phyloP scores from a whole-genome alignment of 2,113 vertebrate species.

The Sciurus niger region DNA sequence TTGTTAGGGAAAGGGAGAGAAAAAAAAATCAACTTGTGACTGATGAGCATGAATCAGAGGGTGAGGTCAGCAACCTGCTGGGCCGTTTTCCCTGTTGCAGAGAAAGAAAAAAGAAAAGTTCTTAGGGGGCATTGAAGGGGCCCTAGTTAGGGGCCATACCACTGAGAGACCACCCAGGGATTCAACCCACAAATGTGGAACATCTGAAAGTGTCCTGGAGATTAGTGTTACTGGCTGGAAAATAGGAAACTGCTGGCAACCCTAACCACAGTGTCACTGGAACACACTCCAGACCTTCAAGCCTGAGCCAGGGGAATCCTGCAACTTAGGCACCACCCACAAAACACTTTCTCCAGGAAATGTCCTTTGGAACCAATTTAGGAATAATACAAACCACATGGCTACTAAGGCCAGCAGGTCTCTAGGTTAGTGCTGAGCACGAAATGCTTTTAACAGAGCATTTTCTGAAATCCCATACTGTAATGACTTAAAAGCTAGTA shows the following conservation, averaged over 20 bases:
- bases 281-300: not conserved
- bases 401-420: not conserved
- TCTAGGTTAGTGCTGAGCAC: conserved; percentile 3
- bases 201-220: not conserved
- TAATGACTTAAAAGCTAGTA: not conserved
- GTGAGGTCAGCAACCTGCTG: conserved; percentile 47
- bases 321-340: not conserved
- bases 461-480: not conserved
- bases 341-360: conserved; percentile 47
- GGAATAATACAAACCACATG: conserved; percentile 37
- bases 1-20: conserved; percentile 63
- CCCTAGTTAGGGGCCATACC: not conserved
- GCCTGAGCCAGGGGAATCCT: not conserved
- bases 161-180: not conserved
- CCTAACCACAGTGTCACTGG: not conserved
- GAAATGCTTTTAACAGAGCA: not conserved
- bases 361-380: conserved; percentile 13
- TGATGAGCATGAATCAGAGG: conserved; percentile 68
- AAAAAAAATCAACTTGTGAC: conserved; percentile 53
- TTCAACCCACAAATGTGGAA: rapidly evolving
- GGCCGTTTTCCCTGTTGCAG: not conserved
- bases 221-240: not conserved
- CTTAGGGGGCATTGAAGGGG: not conserved
- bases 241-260: not conserved
- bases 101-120: conserved; percentile 28